These are phyloP conservation scores for Seriola rivoliana DNA, from an alignment of 2,113 vertebrate genomes.

Conservation along the genomic window DNA sequence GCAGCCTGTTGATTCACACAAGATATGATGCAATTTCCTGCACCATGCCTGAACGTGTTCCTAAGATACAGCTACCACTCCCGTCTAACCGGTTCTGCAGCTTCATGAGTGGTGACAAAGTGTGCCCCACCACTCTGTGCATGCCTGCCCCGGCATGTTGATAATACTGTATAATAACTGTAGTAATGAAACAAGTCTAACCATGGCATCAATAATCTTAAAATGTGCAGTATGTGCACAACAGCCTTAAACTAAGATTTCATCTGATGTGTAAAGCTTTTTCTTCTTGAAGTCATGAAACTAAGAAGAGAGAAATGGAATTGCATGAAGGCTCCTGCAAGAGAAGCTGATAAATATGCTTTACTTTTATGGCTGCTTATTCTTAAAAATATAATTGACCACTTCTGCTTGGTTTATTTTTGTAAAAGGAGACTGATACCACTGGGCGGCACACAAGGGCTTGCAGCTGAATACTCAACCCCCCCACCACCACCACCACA, in stretches of 20 bases:
- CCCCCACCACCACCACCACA: conserved; percentile 18
- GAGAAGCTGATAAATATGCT: background rate
- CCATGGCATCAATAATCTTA: background rate
- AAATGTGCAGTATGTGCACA: background rate
- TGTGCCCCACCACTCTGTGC: background rate
- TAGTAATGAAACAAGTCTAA: background rate
- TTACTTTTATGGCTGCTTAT: background rate
- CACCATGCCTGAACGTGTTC: conserved; percentile 16
- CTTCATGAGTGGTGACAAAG: conserved; percentile 1
- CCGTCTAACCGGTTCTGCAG: background rate
- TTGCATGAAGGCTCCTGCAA: background rate
- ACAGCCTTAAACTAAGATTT: background rate
- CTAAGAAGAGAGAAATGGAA: background rate
- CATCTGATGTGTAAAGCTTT: background rate
- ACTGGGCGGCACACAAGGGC: conserved; percentile 73
- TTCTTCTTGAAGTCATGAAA: background rate
- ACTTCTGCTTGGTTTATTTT: conserved; percentile 70
- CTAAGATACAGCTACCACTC: conserved; percentile 8
- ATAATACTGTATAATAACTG: conserved; percentile 1
- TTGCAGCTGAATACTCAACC: conserved; percentile 41
- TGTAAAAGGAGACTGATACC: conserved; percentile 69
- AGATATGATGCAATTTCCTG: conserved; percentile 55
- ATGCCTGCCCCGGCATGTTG: conserved; percentile 9
- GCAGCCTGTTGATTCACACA: conserved; percentile 38
- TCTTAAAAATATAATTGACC: conserved; percentile 9